Evolutionary conservation across 2,113 vertebrate genomes (phyloP), one percentile per base, ranked within the genome.

Genomic region (Willisornis vidua): DNA sequence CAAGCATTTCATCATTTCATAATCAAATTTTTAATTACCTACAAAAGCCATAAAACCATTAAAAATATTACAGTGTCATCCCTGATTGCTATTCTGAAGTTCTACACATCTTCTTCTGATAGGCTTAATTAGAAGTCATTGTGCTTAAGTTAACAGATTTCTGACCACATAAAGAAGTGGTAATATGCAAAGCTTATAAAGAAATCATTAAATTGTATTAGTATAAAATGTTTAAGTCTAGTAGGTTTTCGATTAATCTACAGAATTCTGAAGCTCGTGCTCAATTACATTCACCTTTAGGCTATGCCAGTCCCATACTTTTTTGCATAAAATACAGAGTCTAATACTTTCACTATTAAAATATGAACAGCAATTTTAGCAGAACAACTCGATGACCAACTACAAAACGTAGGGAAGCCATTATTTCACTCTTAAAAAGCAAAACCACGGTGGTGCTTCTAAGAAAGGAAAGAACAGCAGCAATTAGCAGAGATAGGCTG

Each of bases 371-470:
- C 24, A 46, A 37, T 49, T 46, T 26, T 23, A 61, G 37, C 41
- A 29, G 67, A 66, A 81, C 46, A 54, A 57, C 31, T 49, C 37
- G 23, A 49, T 33, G 41, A 31, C 10, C 37, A 52, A 10, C 22
- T 22, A 54, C 2, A 8, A 66, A 46, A 41, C 4, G 3, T 0
- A 31, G 41, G 7, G 14, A 57, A 68, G 54, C 12, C 4, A 0
- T n/a, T 49, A 54, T 37, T 62, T 66, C 25, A 25, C 24, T 58
- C 28, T 57, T 52, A n/a, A 54, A 81, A 54, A 33, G 7, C 17
- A 54, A 70, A 66, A 19, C 17, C 57, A 16, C 3, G 1, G 12
- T 1, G 58, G 18, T 14, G 54, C 37, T 48, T 46, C 37, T 19
- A 49, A 59, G 70, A 46, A 51, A 72, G 16, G 3, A 9, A 26